These are phyloP conservation scores for Megaptera novaeangliae DNA, from an alignment of 2,113 vertebrate genomes.

Conservation along the genomic window DNA sequence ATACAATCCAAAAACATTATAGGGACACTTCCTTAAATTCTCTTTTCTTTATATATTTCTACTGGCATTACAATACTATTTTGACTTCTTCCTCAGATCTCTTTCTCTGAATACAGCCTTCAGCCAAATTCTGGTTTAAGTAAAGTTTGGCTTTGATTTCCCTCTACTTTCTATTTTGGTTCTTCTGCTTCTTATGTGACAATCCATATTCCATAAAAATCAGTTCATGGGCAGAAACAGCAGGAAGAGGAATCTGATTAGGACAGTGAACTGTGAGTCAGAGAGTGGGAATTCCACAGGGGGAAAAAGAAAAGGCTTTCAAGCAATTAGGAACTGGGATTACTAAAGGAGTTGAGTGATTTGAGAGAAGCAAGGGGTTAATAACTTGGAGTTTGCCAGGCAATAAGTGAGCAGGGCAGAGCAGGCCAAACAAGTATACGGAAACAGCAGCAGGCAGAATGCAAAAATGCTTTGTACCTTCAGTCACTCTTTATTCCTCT, in stretches of 20 bases:
- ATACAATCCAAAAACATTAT: neutral
- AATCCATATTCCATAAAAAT: neutral
- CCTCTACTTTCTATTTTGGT: neutral
- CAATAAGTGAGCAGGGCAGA: neutral
- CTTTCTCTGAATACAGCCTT: neutral
- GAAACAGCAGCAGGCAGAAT: neutral
- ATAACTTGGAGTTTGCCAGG: neutral
- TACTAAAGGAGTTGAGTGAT: neutral
- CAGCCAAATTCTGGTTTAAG: neutral
- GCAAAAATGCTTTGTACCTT: neutral
- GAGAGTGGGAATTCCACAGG: neutral
- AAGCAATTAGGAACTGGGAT: neutral
- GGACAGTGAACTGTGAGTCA: neutral
- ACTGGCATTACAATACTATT: neutral
- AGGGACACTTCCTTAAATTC: neutral
- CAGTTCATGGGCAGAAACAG: neutral
- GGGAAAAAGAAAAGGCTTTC: neutral
- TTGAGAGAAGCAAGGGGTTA: neutral
- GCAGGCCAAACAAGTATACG: neutral
- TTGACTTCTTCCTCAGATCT: neutral
- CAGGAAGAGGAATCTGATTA: neutral
- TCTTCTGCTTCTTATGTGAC: slow-evolving; percentile 3
- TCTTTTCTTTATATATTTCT: neutral
- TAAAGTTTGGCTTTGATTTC: neutral
- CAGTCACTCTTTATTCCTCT: neutral